Percentiles rank a stretch among this genome's conserved stretches.
These are phyloP conservation scores for Zosterops hypoxanthus DNA, from an alignment of 2,113 vertebrate genomes.

Conservation along the genomic window DNA sequence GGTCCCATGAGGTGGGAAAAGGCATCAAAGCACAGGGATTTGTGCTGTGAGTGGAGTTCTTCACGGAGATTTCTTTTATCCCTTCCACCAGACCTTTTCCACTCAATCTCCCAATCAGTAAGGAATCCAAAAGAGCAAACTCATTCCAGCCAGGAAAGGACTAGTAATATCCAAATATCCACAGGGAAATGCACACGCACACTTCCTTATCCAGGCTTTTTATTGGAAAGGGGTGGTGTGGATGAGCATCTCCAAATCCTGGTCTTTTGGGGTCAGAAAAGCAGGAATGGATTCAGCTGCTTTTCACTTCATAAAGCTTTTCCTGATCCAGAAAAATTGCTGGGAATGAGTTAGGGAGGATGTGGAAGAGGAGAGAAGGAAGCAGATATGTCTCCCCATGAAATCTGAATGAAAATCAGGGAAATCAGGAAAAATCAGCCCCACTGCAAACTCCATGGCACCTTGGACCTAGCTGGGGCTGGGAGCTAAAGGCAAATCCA, in stretches of 20 bases:
- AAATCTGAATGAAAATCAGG: background rate
- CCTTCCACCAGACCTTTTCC: background rate
- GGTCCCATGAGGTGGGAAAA: background rate
- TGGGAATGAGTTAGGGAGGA: background rate
- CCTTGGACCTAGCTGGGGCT: background rate
- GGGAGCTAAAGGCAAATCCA: background rate
- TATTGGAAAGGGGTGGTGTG: rapidly evolving
- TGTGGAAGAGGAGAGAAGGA: background rate
- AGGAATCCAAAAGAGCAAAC: background rate
- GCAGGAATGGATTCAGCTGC: background rate
- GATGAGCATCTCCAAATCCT: background rate
- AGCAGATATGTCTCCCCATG: rapidly evolving
- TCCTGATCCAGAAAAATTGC: background rate
- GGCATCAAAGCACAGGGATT: background rate
- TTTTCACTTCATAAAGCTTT: background rate
- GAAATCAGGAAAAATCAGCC: background rate
- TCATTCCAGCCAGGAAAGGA: background rate
- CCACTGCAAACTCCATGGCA: rapidly evolving
- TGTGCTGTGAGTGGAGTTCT: background rate
- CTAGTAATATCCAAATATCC: background rate
- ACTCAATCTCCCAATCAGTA: background rate
- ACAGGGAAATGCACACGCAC: background rate
- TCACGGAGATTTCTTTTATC: background rate
- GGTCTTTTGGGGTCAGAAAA: too few relatives aligned
- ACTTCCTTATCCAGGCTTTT: background rate